Conservation (phyloP, 2,888 invertebrate genomes). For the Eristalis intricaria region DNA sequence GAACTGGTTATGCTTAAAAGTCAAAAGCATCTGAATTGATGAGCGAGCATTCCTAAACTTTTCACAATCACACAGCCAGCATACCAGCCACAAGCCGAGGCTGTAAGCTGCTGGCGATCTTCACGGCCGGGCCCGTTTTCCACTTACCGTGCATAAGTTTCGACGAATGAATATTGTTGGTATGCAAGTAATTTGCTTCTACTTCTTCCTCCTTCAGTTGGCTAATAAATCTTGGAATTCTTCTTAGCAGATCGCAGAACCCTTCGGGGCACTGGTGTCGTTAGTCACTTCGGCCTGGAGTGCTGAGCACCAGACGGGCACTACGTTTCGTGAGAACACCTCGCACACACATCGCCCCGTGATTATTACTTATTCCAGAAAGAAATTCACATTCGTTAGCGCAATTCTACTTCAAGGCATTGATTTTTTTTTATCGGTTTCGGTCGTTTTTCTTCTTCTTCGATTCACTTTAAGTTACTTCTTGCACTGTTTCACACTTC, state of each 20-base stretch:
- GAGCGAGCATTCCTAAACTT: constrained; percentile 63
- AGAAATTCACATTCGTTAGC: constrained; percentile 29
- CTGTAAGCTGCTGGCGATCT: constrained; percentile 5
- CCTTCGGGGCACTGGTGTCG: constrained; percentile 24
- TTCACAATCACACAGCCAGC: constrained; percentile 33
- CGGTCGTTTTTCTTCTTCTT: neutral
- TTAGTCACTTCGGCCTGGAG: constrained; percentile 42
- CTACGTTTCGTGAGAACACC: constrained; percentile 43
- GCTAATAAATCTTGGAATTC: constrained; percentile 33
- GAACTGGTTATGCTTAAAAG: constrained; percentile 67
- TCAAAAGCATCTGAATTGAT: constrained; percentile 64
- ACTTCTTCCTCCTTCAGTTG: constrained; percentile 42
- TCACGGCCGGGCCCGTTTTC: neutral
- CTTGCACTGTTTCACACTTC: neutral
- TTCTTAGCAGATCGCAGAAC: constrained; percentile 29
- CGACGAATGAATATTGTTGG: neutral
- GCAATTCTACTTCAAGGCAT: neutral
- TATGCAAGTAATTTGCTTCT: neutral
- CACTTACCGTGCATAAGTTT: constrained; percentile 61
- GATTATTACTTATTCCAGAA: constrained; percentile 39
- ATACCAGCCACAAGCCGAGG: neutral
- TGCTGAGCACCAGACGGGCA: constrained; percentile 31
- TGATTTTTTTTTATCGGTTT: constrained; percentile 8
- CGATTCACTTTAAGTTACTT: neutral
- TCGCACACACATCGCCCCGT: constrained; percentile 38